Percentiles rank a stretch among this genome's conserved stretches.
Evolutionary conservation across 2,888 invertebrate genomes (phyloP).

Genomic region (Altica lythri): DNA sequence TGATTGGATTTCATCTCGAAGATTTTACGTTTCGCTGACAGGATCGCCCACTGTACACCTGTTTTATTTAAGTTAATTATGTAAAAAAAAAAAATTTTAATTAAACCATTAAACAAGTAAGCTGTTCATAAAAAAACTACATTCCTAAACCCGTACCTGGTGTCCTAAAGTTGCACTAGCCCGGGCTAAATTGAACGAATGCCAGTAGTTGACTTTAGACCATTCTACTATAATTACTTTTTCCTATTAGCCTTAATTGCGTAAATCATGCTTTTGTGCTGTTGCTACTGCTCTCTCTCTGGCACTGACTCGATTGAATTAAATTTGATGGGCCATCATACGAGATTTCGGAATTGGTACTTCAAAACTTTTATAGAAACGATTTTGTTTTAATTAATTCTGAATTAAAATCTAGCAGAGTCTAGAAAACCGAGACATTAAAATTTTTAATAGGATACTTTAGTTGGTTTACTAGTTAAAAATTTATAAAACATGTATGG

Average conservation of each 20-base stretch:
- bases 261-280: conserved; percentile 34
- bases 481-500: too few species aligned
- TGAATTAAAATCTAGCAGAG: conserved; percentile 4
- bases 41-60: too few species aligned
- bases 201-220: conserved; percentile 46
- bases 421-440: not conserved
- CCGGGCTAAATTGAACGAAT: conserved; percentile 46
- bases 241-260: conserved; percentile 36
- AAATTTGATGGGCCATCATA: conserved; percentile 23
- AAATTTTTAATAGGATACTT: too few species aligned
- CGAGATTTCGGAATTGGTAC: conserved; percentile 15
- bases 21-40: too few species aligned
- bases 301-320: conserved; percentile 24
- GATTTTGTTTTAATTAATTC: conserved; percentile 14
- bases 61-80: too few species aligned
- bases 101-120: too few species aligned
- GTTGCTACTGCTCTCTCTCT: conserved; percentile 13
- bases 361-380: conserved; percentile 9
- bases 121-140: too few species aligned
- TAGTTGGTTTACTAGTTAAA: too few species aligned
- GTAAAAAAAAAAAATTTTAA: too few species aligned
- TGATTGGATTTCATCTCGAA: too few species aligned
- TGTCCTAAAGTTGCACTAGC: conserved; percentile 18
- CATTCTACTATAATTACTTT: conserved; percentile 39
- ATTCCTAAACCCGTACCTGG: not conserved